phyloP scores from a whole-genome alignment of 1,140 invertebrate species.

The Pteromalus puparum region DNA sequence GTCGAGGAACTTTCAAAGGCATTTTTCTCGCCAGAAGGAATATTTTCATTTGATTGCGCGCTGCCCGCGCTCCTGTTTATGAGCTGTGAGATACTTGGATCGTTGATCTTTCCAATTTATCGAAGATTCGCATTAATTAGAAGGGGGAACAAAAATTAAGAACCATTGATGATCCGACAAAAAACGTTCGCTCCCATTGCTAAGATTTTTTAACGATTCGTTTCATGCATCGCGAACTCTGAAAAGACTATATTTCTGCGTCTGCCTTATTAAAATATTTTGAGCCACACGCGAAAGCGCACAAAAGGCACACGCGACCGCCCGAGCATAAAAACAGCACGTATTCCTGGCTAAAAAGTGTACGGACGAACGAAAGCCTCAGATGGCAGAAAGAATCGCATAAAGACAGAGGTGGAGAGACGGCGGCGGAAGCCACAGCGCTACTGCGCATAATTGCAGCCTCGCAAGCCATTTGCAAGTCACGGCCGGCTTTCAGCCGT shows the following conservation, averaged over 20 bases:
- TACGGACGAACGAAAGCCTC: not conserved
- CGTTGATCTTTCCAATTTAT: too few species aligned
- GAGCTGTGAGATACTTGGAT: too few species aligned
- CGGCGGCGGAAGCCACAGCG: not conserved
- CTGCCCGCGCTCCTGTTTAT: not conserved
- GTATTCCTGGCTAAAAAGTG: not conserved
- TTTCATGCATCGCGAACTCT: too few species aligned
- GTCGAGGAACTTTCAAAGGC: not conserved
- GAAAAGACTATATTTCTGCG: too few species aligned
- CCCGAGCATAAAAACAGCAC: not conserved
- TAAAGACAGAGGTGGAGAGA: not conserved
- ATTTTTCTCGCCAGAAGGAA: not conserved
- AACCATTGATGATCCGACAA: too few species aligned
- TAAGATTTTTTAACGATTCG: too few species aligned
- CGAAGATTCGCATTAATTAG: too few species aligned
- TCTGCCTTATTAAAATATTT: slow-evolving; percentile 36
- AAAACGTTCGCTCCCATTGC: too few species aligned
- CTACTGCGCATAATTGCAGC: slow-evolving; percentile 27
- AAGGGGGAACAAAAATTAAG: too few species aligned
- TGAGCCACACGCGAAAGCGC: not conserved
- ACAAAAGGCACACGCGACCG: not conserved
- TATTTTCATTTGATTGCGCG: too few species aligned
- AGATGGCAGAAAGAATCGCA: not conserved
- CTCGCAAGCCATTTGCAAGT: slow-evolving; percentile 33
- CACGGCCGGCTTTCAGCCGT: slow-evolving; percentile 21